Evolutionary conservation across 2,113 vertebrate genomes (phyloP).

Genomic region (Micromys minutus): DNA sequence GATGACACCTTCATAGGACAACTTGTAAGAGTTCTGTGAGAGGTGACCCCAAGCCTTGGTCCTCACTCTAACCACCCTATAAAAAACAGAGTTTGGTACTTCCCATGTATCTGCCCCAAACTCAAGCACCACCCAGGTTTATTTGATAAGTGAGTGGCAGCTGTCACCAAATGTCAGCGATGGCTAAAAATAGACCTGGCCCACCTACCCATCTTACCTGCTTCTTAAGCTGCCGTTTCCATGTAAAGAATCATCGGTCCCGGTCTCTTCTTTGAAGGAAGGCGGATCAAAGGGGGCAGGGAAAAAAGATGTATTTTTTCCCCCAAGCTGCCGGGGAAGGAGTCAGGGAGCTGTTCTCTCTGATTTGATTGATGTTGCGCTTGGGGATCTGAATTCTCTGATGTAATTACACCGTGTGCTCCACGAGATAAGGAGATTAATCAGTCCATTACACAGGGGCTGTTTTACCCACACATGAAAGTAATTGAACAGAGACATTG

Average conservation of each 20-base stretch:
- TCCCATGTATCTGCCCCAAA: neutral
- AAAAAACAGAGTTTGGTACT: too few species aligned
- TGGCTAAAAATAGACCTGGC: neutral
- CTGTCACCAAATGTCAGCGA: neutral
- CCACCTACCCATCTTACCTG: neutral
- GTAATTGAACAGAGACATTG: slow-evolving; percentile 88
- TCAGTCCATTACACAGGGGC: slow-evolving; percentile 88
- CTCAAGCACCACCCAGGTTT: neutral
- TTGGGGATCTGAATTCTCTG: slow-evolving; percentile 86
- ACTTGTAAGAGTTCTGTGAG: neutral
- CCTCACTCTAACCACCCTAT: neutral
- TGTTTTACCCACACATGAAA: slow-evolving; percentile 84
- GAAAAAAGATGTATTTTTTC: neutral
- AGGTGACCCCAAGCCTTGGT: neutral
- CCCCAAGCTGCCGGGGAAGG: slow-evolving; percentile 39
- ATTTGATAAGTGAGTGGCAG: neutral
- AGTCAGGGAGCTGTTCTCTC: slow-evolving; percentile 56
- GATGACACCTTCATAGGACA: neutral
- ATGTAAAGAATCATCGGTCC: neutral
- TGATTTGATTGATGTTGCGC: slow-evolving; percentile 89
- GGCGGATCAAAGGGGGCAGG: neutral
- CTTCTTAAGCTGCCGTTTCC: neutral
- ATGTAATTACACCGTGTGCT: slow-evolving; percentile 92
- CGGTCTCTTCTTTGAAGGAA: neutral
- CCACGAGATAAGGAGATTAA: slow-evolving; percentile 91